Conservation (phyloP, 1,140 invertebrate species). For the Eupeodes corollae region DNA sequence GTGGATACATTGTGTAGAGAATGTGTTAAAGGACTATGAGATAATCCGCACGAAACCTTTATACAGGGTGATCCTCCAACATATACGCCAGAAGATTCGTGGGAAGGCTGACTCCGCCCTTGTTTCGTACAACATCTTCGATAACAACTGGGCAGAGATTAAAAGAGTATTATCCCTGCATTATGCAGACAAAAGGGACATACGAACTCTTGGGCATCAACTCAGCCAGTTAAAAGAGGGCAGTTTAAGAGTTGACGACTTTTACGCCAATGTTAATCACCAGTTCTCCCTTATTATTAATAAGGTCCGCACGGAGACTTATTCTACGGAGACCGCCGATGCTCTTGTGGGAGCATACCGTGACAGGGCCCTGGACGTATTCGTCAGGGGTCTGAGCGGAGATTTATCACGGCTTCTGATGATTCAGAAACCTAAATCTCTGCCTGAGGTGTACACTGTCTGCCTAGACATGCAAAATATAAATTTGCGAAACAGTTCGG, state of each 20-base stretch:
- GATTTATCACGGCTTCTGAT: slow-evolving; percentile 1
- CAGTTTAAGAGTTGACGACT: not conserved
- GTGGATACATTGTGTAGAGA: too few relatives aligned
- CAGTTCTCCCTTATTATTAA: slow-evolving; percentile 1
- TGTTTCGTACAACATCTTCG: slow-evolving; percentile 3
- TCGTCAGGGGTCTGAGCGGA: not conserved
- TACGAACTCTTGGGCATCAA: slow-evolving; percentile 1
- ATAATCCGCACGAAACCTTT: too few relatives aligned
- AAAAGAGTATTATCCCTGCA: slow-evolving; percentile 2
- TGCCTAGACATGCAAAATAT: too few relatives aligned
- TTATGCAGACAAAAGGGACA: slow-evolving; percentile 6
- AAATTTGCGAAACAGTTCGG: too few relatives aligned
- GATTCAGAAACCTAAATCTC: slow-evolving; percentile 2
- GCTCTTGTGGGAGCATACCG: too few relatives aligned
- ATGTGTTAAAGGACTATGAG: too few relatives aligned
- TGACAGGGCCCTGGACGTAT: too few relatives aligned
- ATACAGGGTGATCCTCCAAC: not conserved
- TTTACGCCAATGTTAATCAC: slow-evolving; percentile 1
- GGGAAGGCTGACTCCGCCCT: not conserved
- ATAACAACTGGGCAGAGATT: slow-evolving; percentile 1
- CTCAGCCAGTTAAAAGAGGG: not conserved
- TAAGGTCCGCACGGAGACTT: not conserved
- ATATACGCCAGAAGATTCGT: slow-evolving; percentile 1
- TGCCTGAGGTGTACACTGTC: too few relatives aligned
- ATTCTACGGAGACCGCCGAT: not conserved